These are phyloP conservation scores for Pipistrellus pipistrellus DNA, from an alignment of 2,797 vertebrate genomes.

Conservation along the genomic window DNA sequence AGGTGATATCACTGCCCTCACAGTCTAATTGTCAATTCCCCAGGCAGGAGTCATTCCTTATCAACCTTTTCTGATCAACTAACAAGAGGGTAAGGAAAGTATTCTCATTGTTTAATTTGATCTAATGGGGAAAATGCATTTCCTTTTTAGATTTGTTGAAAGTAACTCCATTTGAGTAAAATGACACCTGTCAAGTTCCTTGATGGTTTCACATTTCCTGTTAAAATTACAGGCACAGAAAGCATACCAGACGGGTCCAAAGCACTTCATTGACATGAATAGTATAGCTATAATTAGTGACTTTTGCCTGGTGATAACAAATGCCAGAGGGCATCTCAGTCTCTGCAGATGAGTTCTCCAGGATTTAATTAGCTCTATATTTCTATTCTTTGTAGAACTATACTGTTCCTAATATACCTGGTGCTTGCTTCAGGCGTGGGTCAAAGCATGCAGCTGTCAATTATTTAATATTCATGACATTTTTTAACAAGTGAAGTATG, in stretches of 20 bases:
- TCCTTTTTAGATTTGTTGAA: slow-evolving; percentile 74
- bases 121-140: slow-evolving; percentile 55
- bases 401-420: slow-evolving; percentile 84
- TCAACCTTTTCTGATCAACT: neutral
- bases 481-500: slow-evolving; percentile 78
- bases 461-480: slow-evolving; percentile 81
- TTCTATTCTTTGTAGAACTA: slow-evolving; percentile 85
- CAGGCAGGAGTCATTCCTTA: neutral
- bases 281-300: slow-evolving; percentile 87
- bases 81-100: slow-evolving; percentile 7
- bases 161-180: slow-evolving; percentile 63
- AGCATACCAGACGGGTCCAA: slow-evolving; percentile 82
- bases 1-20: neutral
- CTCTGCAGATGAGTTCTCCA: slow-evolving; percentile 85
- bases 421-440: slow-evolving; percentile 85
- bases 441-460: slow-evolving; percentile 89
- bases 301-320: slow-evolving; percentile 88
- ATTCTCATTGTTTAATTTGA: slow-evolving; percentile 70
- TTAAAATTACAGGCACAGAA: slow-evolving; percentile 80
- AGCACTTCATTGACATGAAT: slow-evolving; percentile 80
- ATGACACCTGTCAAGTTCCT: slow-evolving; percentile 81
- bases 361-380: slow-evolving; percentile 88
- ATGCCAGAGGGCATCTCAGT: slow-evolving; percentile 86
- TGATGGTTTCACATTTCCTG: slow-evolving; percentile 78
- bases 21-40: neutral